Base-by-base conservation (phyloP, 2,113 vertebrate genomes). In the Plotosus lineatus region DNA sequence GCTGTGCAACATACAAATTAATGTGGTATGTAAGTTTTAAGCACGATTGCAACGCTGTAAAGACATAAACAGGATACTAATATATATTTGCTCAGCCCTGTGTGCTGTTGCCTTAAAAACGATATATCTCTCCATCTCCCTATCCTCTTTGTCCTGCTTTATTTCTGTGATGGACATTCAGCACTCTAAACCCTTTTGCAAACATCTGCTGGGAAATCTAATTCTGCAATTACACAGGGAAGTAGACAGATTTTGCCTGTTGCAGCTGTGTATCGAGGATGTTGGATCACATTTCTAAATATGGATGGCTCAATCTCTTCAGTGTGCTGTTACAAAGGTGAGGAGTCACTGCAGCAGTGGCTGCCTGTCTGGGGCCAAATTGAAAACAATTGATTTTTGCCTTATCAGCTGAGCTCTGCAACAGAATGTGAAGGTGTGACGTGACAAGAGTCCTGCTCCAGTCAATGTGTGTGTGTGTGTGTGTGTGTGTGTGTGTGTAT, bases 231-330 rank as follows among this genome's bases (percentile, higher is more conserved):
- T 75, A 28, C 60, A 4, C 1, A 1, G 60, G 42, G 46, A 66
- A 66, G 26, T 38, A 44, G 72, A 38, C 58, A 66, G 58, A 65
- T 75, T 82, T 56, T 40, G 61, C 61, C 44, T 68, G 56, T 68
- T 56, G 46, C 12, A 9, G 12, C 60, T 33, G 7, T 9, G 53
- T 68, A 19, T 76, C 44, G 73, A 76, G 50, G 60, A 33, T 42
- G 80, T 63, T 44, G 73, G 80, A 76, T 82, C 60, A 44, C 61
- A 63, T 82, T 75, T 75, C 72, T 66, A 81, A 75, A 81, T 75
- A n/a, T 75, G 60, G 80, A 56, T 26, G 26, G 50, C 60, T 65
- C 40, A 76, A 38, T 56, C 58, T 65, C 50, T n/a, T 79, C 31
- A 51, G 60, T 38, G 48, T 40, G 38, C 19, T 50, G 31, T 50